Base-by-base conservation (phyloP, 1,140 invertebrate species). In the Hylaeus volcanicus region DNA sequence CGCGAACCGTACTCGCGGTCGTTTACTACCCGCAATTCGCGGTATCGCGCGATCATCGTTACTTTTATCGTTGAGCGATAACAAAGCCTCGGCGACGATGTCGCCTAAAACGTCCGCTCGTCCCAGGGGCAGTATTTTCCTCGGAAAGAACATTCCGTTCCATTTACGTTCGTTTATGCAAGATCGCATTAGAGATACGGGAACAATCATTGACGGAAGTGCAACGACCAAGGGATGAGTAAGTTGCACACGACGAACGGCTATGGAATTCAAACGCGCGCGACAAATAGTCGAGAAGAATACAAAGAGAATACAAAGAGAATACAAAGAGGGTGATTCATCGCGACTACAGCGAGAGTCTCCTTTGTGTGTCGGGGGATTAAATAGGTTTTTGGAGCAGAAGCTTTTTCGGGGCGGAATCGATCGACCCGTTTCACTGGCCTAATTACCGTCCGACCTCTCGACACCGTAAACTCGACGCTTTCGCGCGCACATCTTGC, bases 401-500 rank as follows among this genome's bases (percentile, higher is more conserved):
- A 37, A 73, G 69, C 76, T 79, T 79, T 79, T 79, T 73, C 69
- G 60, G 69, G 69, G 41, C 60, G 43, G 53, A 39, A 79, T 79
- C 69, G 70, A 79, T 79, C 48, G 76, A 79, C 76, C 76, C n/a
- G 70, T 79, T 79, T 73, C 48, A 79, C 69, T 79, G 76, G 60
- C 76, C 76, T 73, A 79, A 79, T 79, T 79, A 79, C 76, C n/a
- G 48, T 9, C 26, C 76, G 14, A 64, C 76, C 69, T 65, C 6
- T 48, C 5, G 15, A 11, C 73, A n/a, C 73, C 41, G 3, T 78
- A 72, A 78, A 71, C 39, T 63, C 48, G 5, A 12, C 12, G 58
- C n/a, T 26, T 70, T 56, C n/a, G 2, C 9, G 15, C 48, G 39
- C 41, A 61, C 26, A 26, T 26, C 26, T 26, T 26, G 0, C 26